phyloP scores from a whole-genome alignment of 2,797 vertebrate genomes.

The Petrocephalus sullivani region DNA sequence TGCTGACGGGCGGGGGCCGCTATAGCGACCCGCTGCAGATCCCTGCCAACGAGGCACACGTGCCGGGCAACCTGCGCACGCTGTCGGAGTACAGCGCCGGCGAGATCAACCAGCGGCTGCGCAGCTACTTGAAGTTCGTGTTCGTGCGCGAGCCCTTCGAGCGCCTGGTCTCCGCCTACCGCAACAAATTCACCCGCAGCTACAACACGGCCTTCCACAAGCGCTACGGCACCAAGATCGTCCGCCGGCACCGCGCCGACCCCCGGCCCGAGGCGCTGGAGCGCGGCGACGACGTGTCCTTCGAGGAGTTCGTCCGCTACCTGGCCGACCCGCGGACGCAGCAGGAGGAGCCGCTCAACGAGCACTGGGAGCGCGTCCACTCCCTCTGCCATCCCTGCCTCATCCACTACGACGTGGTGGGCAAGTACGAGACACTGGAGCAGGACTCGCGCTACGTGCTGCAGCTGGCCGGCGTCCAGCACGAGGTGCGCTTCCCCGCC shows the following conservation, averaged over 20 bases:
- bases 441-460: constrained; percentile 81
- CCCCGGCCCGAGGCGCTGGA: constrained; percentile 67
- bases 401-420: constrained; percentile 82
- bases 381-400: constrained; percentile 87
- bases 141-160: constrained; percentile 86
- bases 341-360: constrained; percentile 78
- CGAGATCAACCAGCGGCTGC: constrained; percentile 79
- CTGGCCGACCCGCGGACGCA: constrained; percentile 79
- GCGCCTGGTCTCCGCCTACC: constrained; percentile 81
- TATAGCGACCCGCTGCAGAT: constrained; percentile 69
- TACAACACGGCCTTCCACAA: constrained; percentile 83
- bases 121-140: constrained; percentile 82
- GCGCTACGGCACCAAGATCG: constrained; percentile 79
- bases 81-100: constrained; percentile 74
- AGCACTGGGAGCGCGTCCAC: constrained; percentile 87
- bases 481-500: constrained; percentile 67
- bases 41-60: constrained; percentile 77
- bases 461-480: constrained; percentile 64
- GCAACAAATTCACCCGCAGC: constrained; percentile 80
- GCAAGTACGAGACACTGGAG: constrained; percentile 84
- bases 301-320: constrained; percentile 84
- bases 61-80: constrained; percentile 71
- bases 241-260: constrained; percentile 68
- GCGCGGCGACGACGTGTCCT: constrained; percentile 75
- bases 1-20: constrained; percentile 68